Evolutionary conservation across 2,888 invertebrate species (phyloP).

Genomic region (Slavum lentiscoides): DNA sequence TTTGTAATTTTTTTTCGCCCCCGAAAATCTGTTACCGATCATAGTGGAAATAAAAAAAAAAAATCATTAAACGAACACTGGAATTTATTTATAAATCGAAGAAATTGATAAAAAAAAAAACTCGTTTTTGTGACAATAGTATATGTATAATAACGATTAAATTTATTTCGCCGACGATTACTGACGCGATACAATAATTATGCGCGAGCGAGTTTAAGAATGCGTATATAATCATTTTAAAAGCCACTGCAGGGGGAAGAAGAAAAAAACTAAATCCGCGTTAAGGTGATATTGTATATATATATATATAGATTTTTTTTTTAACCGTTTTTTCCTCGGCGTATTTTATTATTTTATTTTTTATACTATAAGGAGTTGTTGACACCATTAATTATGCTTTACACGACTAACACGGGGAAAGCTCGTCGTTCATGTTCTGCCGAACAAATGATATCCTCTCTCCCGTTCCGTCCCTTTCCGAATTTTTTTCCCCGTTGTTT

Average conservation of each 20-base stretch:
- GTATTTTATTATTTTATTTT: background rate
- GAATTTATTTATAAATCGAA: no score
- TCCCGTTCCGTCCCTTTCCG: constrained; percentile 2
- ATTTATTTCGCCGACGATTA: background rate
- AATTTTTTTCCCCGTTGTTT: background rate
- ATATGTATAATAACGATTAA: background rate
- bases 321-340: constrained; percentile 5
- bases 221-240: constrained; percentile 28
- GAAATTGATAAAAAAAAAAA: no score
- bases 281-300: constrained; percentile 29
- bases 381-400: constrained; percentile 50
- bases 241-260: background rate
- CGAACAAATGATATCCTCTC: constrained; percentile 48
- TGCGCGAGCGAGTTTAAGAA: constrained; percentile 16
- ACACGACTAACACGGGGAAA: constrained; percentile 26
- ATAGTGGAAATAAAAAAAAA: no score
- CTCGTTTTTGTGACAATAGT: background rate
- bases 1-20: no score
- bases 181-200: constrained; percentile 22
- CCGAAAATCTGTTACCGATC: no score
- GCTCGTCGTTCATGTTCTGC: constrained; percentile 40
- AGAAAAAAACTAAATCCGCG: background rate
- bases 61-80: no score
- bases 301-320: background rate
- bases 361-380: constrained; percentile 22